phyloP scores from a whole-genome alignment of 2,797 vertebrate species.

The Mormyrops boulengeri region DNA sequence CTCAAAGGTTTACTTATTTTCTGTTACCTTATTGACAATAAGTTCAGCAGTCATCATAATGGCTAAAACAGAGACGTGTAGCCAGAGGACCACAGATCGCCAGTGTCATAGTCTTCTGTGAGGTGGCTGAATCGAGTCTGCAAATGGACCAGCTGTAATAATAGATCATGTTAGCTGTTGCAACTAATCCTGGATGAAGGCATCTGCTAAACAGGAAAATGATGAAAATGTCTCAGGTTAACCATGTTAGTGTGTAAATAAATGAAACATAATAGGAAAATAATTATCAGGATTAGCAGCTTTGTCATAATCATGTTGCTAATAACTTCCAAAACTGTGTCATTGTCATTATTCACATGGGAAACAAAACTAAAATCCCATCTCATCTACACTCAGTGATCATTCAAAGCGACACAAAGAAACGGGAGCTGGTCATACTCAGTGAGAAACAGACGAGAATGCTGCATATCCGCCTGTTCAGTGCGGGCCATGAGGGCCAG shows the following conservation, averaged over 20 bases:
- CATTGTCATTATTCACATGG: conserved; percentile 40
- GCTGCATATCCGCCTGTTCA: not conserved
- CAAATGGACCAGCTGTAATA: not conserved
- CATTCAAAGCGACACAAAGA: not conserved
- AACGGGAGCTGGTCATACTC: not conserved
- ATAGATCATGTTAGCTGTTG: not conserved
- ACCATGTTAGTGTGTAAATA: not conserved
- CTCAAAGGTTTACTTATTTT: not conserved
- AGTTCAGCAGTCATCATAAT: not conserved
- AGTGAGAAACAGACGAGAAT: not conserved
- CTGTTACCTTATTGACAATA: not conserved
- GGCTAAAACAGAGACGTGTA: not conserved
- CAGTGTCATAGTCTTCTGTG: not conserved
- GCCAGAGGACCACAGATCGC: not conserved
- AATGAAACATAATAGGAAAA: conserved; percentile 48
- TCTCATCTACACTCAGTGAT: not conserved
- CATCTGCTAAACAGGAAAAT: conserved; percentile 28
- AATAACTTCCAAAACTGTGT: conserved; percentile 55
- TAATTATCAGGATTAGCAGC: conserved; percentile 45
- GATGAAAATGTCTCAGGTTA: conserved; percentile 12
- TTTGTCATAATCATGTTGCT: conserved; percentile 42
- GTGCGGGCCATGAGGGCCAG: not conserved
- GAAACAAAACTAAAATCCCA: conserved; percentile 15
- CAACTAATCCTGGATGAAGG: not conserved
- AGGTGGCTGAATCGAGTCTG: not conserved